Evolutionary conservation across 2,797 vertebrate genomes (phyloP).

Genomic region (Clarias fuscus): DNA sequence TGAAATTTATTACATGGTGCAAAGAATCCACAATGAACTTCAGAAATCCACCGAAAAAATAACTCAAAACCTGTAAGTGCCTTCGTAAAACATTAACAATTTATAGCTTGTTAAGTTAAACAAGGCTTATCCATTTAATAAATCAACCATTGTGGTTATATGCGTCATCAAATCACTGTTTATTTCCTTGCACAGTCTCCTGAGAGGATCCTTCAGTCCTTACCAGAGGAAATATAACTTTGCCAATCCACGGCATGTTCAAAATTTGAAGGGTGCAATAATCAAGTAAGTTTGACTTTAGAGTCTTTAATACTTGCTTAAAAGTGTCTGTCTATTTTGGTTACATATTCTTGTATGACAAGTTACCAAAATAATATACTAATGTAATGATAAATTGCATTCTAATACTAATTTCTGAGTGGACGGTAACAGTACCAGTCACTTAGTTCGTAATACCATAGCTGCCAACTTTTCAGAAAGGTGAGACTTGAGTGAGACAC

Average conservation of each 20-base stretch:
- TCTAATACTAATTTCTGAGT: background rate
- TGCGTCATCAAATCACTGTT: background rate
- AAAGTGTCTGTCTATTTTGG: background rate
- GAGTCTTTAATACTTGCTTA: background rate
- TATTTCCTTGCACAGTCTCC: constrained; percentile 56
- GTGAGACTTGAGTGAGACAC: too few species aligned
- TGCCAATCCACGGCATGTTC: constrained; percentile 75
- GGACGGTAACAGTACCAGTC: background rate
- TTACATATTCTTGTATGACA: background rate
- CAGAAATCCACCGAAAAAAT: constrained; percentile 60
- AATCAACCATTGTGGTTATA: background rate
- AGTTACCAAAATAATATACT: background rate
- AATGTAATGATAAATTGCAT: background rate
- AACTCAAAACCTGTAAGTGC: constrained; percentile 57
- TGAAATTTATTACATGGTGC: constrained; percentile 73
- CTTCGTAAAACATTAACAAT: background rate
- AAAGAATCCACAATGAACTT: constrained; percentile 66
- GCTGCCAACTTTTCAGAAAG: too few species aligned
- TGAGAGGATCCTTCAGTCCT: constrained; percentile 72
- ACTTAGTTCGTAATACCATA: background rate
- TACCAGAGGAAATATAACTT: constrained; percentile 74
- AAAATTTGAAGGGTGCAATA: constrained; percentile 65
- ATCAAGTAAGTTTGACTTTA: constrained; percentile 65
- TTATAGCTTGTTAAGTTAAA: background rate
- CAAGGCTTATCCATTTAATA: background rate